These are phyloP conservation scores for Chalcosyrphus nemorum DNA, from an alignment of 2,888 invertebrate species.

Conservation along the genomic window DNA sequence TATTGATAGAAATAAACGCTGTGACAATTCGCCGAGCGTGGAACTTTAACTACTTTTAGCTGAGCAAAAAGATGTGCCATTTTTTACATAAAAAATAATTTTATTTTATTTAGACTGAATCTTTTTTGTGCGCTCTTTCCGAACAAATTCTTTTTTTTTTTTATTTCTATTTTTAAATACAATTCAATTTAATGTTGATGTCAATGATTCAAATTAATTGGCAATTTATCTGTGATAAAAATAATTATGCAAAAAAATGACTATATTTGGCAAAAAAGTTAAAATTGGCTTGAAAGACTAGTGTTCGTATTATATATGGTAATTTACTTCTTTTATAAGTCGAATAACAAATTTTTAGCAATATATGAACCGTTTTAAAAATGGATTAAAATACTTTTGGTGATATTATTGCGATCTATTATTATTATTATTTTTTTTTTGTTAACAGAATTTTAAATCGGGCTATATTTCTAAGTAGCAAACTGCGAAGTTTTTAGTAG, in stretches of 20 bases:
- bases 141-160: slow-evolving; percentile 5
- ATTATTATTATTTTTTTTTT: neutral
- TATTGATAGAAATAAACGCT: slow-evolving; percentile 48
- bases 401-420: neutral
- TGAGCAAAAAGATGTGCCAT: slow-evolving; percentile 53
- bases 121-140: slow-evolving; percentile 28
- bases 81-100: slow-evolving; percentile 49
- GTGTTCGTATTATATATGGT: slow-evolving; percentile 4
- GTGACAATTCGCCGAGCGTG: slow-evolving; percentile 62
- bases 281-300: slow-evolving; percentile 5
- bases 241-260: slow-evolving; percentile 15
- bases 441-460: neutral
- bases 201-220: slow-evolving; percentile 45
- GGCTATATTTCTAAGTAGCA: neutral
- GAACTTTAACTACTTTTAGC: slow-evolving; percentile 19
- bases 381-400: neutral
- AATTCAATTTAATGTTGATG: slow-evolving; percentile 37
- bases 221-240: slow-evolving; percentile 66
- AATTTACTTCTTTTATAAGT: neutral
- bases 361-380: too few relatives aligned
- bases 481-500: neutral
- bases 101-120: slow-evolving; percentile 56
- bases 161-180: slow-evolving; percentile 31
- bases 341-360: too few relatives aligned
- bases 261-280: slow-evolving; percentile 26